Base-by-base conservation (phyloP, 2,888 invertebrate species). In the Drosophila merina region DNA sequence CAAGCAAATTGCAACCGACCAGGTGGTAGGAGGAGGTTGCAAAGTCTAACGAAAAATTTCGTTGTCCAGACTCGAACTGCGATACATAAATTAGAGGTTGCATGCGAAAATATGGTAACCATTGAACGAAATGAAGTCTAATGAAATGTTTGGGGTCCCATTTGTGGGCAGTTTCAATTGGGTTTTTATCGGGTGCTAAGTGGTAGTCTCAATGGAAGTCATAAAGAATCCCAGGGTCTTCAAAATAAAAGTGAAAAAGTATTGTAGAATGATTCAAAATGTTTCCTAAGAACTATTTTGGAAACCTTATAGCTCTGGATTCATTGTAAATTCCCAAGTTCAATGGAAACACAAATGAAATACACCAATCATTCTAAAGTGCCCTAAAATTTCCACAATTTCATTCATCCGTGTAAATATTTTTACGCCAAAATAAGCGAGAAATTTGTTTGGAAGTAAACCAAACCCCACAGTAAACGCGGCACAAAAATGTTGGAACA, bases 61-160 rank as follows among this genome's bases (percentile, higher is more conserved):
- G 57, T 20, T 45, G 60, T 45, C 56, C 38, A 51, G 47, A 42
- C 52, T 30, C 36, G 49, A 49, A 54, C 63, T 45, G 26, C 60
- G 68, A 68, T 68, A 56, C 36, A 75, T 60, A 72, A 84, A 85
- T 74, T 74, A 78, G 63, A 66, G 64, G 51, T 57, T 69, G 54
- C 48, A 54, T 64, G 51, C 54, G 59, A 74, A 71, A 51, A 66
- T 42, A 20, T 20, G 20, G 20, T 2, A 9, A 8, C 28, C 26
- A 36, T 33, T 26, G 48, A 51, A 57, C 55, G 57, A 49, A 60
- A 51, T 63, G 45, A 62, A 62, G 45, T 63, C 57, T 54, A 63
- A 47, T 62, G 40, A 59, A 57, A 56, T 59, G 72, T 62, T 72
- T 40, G 47, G 33, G 14, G 8, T 55, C 4, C 28, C 10, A 55